A percentile compares a stretch with the other conserved stretches of the same genome.
phyloP scores from a whole-genome alignment of 2,113 vertebrate species.

The Podarcis cretensis region DNA sequence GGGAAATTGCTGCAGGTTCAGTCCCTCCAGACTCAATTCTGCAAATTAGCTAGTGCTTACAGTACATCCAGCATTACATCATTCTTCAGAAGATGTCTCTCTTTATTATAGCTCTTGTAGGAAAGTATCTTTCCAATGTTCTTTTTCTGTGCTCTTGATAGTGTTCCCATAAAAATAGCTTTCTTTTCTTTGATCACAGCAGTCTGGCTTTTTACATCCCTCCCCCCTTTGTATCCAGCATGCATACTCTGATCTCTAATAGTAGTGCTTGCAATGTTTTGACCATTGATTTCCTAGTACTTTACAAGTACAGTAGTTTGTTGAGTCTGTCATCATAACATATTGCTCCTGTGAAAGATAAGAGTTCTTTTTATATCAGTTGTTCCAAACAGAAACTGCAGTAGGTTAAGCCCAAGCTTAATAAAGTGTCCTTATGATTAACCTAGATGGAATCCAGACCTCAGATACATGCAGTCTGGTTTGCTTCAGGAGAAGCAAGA shows the following conservation, averaged over 20 bases:
- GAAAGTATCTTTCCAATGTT: slow-evolving; percentile 9
- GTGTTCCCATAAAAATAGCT: background rate
- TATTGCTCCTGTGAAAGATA: background rate
- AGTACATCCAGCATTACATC: slow-evolving; percentile 8
- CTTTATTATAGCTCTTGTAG: background rate
- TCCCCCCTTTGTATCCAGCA: background rate
- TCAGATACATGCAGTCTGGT: too few species aligned
- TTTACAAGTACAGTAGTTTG: background rate
- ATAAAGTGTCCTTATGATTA: too few species aligned
- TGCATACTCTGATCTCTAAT: background rate
- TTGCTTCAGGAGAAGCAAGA: too few species aligned
- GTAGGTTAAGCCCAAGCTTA: background rate
- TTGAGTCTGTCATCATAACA: background rate
- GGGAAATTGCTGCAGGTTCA: background rate
- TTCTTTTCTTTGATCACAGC: background rate
- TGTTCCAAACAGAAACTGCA: background rate
- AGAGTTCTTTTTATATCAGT: background rate
- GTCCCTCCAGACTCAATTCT: slow-evolving; percentile 4
- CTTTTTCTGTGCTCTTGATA: background rate
- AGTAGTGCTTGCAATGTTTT: background rate
- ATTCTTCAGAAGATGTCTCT: background rate
- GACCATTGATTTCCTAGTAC: background rate
- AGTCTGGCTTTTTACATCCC: background rate
- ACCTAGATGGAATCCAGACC: too few species aligned
- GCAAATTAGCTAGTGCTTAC: slow-evolving; percentile 14